Conservation (phyloP, 1,140 invertebrate species). For the Adelges cooleyi region DNA sequence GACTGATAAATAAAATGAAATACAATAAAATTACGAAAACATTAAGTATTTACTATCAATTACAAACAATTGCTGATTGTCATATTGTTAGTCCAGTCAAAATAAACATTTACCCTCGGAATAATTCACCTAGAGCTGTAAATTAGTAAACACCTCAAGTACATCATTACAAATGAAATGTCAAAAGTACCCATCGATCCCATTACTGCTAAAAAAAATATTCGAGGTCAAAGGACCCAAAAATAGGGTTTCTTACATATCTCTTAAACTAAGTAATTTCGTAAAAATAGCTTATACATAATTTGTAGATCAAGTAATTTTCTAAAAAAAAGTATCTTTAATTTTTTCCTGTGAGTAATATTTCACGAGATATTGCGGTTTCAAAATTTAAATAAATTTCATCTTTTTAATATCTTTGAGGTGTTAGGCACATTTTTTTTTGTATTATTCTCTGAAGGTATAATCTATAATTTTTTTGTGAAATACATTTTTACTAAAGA, state of each 20-base stretch:
- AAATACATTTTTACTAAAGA: neutral
- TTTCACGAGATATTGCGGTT: too few species aligned
- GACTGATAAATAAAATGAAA: too few species aligned
- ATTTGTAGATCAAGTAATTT: too few species aligned
- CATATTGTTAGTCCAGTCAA: neutral
- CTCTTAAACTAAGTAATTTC: neutral
- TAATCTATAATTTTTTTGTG: neutral
- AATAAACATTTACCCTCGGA: neutral
- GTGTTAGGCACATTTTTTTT: conserved; percentile 1
- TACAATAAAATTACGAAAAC: too few species aligned
- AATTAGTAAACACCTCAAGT: neutral
- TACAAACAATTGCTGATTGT: too few species aligned
- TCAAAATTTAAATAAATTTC: too few species aligned
- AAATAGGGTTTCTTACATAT: neutral
- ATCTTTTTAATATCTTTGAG: neutral
- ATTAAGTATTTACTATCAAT: too few species aligned
- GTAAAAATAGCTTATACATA: too few species aligned
- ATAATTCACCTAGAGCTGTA: neutral
- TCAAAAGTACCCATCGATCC: neutral
- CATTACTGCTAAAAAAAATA: neutral
- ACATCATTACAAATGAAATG: neutral
- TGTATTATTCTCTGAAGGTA: neutral
- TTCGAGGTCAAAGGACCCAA: too few species aligned
- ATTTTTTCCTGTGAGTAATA: neutral
- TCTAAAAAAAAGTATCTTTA: neutral